Evolutionary conservation across 30 jellyfish, hydroid and myxozoan genomes (phyloP).

Genomic region (Pelagia noctiluca): DNA sequence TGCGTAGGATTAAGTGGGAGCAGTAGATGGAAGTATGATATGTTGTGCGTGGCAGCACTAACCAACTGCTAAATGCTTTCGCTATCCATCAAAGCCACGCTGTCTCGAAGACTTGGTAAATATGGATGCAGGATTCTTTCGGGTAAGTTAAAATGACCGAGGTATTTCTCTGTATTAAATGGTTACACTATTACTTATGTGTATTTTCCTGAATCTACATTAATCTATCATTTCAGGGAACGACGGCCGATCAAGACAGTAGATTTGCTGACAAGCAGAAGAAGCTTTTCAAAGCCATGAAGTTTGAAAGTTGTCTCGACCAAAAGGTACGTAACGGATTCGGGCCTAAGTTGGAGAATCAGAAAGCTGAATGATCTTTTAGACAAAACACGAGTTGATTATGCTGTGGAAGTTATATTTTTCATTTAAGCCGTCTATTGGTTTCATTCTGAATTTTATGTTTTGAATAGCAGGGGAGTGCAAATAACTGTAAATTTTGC

Average conservation of each 20-base stretch:
- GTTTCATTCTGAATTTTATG: no score
- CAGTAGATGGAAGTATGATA: no score
- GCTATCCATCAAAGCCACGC: neutral
- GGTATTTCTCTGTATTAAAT: no score
- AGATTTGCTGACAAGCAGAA: slow-evolving; percentile 91
- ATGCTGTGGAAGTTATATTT: no score
- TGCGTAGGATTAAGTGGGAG: no score
- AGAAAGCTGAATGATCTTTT: no score
- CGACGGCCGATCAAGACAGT: slow-evolving; percentile 95
- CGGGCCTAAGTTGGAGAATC: neutral
- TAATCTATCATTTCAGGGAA: slow-evolving; percentile 73
- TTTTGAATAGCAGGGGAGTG: no score
- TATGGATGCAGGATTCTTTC: slow-evolving; percentile 81
- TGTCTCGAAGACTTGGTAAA: neutral
- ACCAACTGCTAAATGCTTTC: slow-evolving; percentile 27
- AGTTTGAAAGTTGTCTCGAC: slow-evolving; percentile 72
- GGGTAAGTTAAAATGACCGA: slow-evolving; percentile 19
- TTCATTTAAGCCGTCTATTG: no score
- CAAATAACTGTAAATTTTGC: no score
- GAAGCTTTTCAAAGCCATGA: slow-evolving; percentile 88
- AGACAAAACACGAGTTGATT: no score
- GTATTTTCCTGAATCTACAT: neutral
- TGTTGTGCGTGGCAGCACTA: neutral
- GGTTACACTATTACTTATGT: neutral
- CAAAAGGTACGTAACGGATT: slow-evolving; percentile 54